Conservation (phyloP, 2,113 vertebrate species). For the Engystomops pustulosus region DNA sequence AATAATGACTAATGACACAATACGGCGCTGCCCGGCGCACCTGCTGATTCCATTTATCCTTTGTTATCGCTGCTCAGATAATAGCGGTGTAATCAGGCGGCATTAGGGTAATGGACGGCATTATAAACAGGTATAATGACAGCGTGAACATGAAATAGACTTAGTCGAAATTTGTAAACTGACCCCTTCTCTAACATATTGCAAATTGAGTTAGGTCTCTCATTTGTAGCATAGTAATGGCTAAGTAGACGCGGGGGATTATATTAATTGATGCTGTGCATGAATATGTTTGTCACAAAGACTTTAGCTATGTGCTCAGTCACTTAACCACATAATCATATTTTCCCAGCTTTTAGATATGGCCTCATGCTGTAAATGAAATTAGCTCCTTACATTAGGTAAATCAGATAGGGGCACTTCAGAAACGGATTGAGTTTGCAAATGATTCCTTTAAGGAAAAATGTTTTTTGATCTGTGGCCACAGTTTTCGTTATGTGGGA, state of each 20-base stretch:
- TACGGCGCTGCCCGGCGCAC: background rate
- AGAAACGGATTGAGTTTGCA: background rate
- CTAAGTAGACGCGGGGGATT: conserved; percentile 45
- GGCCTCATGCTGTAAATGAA: conserved; percentile 51
- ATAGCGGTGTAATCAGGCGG: background rate
- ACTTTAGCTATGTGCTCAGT: conserved; percentile 48
- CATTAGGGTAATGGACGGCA: background rate
- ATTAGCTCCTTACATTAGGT: conserved; percentile 40
- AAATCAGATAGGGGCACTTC: conserved; percentile 34
- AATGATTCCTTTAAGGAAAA: conserved; percentile 2
- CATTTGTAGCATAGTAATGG: conserved; percentile 24
- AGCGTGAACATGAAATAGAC: conserved; percentile 25
- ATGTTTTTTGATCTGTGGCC: background rate
- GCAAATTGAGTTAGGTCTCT: conserved; percentile 44
- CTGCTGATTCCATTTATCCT: background rate
- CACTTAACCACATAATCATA: conserved; percentile 57
- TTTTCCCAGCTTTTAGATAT: conserved; percentile 52
- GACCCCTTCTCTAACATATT: conserved; percentile 34
- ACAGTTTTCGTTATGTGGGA: background rate
- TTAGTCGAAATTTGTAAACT: conserved; percentile 22
- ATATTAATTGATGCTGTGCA: conserved; percentile 51
- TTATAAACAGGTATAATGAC: conserved; percentile 19
- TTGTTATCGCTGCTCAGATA: conserved; percentile 8
- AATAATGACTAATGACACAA: conserved; percentile 18
- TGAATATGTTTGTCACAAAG: conserved; percentile 50